Conservation (phyloP, 1,140 invertebrate genomes). For the Delia radicum region DNA sequence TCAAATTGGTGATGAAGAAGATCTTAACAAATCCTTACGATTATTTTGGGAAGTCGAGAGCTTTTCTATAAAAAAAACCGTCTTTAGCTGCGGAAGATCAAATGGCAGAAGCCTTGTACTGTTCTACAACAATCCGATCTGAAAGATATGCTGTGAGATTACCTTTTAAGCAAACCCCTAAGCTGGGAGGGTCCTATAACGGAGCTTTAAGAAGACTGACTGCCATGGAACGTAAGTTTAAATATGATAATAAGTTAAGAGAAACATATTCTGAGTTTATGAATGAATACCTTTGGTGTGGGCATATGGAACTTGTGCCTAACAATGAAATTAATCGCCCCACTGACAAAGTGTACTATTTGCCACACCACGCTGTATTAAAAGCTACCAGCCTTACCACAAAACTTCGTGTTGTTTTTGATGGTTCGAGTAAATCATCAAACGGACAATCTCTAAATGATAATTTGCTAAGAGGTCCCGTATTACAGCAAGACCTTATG, state of each 20-base stretch:
- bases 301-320: constrained; percentile 5
- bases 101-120: background rate
- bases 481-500: background rate
- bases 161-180: background rate
- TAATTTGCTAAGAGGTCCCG: constrained; percentile 10
- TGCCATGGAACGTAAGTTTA: background rate
- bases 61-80: background rate
- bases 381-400: constrained; percentile 41
- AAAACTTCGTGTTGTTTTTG: constrained; percentile 39
- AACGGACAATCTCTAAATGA: constrained; percentile 43
- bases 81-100: background rate
- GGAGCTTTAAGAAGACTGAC: background rate
- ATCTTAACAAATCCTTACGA: background rate
- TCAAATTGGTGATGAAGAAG: background rate
- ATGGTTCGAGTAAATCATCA: constrained; percentile 33
- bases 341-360: constrained; percentile 21
- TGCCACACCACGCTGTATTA: constrained; percentile 47
- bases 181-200: background rate
- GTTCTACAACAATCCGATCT: background rate
- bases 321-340: background rate
- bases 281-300: constrained; percentile 24
- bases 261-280: constrained; percentile 16
- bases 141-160: background rate
- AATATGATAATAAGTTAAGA: background rate
- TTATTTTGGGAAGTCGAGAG: background rate